phyloP scores from a whole-genome alignment of 35 echinoderm and acorn worm genomes.

The Strongylocentrotus purpuratus region DNA sequence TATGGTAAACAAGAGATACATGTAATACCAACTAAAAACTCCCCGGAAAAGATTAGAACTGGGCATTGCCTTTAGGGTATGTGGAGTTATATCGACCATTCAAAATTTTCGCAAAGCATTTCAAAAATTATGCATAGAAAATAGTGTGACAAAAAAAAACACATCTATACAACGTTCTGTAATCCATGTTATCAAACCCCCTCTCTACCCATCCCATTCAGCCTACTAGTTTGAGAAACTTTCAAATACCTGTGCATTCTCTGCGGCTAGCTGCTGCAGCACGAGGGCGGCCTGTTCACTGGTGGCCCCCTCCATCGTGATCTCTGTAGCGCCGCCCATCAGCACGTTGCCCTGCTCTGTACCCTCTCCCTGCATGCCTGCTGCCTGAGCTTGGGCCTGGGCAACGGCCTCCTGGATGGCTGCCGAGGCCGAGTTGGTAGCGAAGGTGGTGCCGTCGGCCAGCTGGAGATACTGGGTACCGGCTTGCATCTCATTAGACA shows the following conservation, averaged over 20 bases:
- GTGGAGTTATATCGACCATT: too few relatives aligned
- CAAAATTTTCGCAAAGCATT: too few relatives aligned
- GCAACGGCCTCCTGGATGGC: conserved; percentile 69
- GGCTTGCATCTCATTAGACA: conserved; percentile 56
- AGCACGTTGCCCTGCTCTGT: conserved; percentile 53
- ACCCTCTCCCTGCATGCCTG: neutral
- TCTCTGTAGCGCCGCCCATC: conserved; percentile 52
- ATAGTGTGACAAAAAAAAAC: too few relatives aligned
- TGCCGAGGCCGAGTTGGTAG: conserved; percentile 60
- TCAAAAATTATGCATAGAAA: too few relatives aligned
- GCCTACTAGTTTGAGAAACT: neutral
- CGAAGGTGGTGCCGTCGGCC: conserved; percentile 47
- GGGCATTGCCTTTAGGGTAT: too few relatives aligned
- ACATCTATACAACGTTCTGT: too few relatives aligned
- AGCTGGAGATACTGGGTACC: conserved; percentile 72
- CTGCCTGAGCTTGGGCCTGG: conserved; percentile 60
- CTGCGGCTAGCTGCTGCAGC: conserved; percentile 74
- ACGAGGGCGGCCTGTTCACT: conserved; percentile 91
- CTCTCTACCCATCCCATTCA: neutral
- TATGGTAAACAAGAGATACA: too few relatives aligned
- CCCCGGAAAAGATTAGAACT: too few relatives aligned
- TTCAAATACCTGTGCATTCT: conserved; percentile 72
- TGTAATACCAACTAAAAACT: too few relatives aligned
- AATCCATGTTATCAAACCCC: too few relatives aligned
- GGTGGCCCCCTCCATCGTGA: conserved; percentile 75